These are phyloP conservation scores for human DNA, from an alignment of 2,113 vertebrate genomes.

Conservation along the genomic window DNA sequence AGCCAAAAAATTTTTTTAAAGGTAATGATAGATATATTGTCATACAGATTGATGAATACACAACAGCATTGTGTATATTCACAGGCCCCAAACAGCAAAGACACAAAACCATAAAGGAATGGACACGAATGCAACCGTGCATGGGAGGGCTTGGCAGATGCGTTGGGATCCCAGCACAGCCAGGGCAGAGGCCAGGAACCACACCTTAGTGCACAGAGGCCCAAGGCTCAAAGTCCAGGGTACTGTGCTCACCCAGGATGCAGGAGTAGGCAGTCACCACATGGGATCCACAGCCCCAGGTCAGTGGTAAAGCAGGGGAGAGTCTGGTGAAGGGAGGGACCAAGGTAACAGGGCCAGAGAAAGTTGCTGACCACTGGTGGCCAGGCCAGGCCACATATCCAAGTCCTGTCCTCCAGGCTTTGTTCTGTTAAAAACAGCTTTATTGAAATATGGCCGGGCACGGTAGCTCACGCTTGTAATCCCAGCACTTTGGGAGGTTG, in stretches of 20 bases:
- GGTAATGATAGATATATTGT: too few species aligned
- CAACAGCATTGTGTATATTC: accelerated
- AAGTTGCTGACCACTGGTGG: background rate
- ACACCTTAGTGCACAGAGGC: background rate
- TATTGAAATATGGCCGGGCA: too few species aligned
- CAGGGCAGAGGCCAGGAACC: background rate
- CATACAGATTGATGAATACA: accelerated
- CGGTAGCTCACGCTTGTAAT: too few species aligned
- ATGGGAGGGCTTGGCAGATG: too few species aligned
- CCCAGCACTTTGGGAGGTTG: too few species aligned
- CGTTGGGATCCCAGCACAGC: background rate
- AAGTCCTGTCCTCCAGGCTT: background rate
- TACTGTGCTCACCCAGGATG: accelerated
- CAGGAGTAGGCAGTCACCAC: background rate
- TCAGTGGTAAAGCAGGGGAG: accelerated
- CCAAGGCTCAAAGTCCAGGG: background rate
- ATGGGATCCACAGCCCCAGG: background rate
- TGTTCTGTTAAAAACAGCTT: background rate
- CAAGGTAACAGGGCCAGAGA: background rate
- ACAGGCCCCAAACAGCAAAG: background rate
- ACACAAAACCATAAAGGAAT: background rate
- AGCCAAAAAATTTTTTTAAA: too few species aligned
- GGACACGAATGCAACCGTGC: accelerated
- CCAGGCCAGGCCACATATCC: too few species aligned
- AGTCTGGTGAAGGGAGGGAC: background rate